phyloP scores from a whole-genome alignment of 35 echinoderm and acorn worm species.

The Apostichopus japonicus region DNA sequence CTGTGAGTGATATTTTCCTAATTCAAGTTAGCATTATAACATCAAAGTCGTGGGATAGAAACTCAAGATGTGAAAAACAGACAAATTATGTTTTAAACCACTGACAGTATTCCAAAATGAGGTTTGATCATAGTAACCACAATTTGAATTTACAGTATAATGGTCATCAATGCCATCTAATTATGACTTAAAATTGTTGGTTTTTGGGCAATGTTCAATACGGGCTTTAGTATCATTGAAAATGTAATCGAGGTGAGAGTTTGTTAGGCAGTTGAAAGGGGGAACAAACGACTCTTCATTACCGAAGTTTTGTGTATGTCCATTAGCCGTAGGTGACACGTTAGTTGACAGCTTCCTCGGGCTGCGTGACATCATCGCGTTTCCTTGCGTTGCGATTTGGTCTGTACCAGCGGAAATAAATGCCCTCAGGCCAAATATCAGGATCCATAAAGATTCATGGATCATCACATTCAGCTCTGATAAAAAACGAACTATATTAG shows the following conservation, averaged over 20 bases:
- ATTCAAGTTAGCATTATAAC: not conserved
- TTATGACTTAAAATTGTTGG: not conserved
- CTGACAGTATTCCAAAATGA: not conserved
- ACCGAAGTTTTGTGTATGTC: not conserved
- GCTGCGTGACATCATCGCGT: not conserved
- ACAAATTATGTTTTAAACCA: not conserved
- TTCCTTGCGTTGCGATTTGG: not conserved
- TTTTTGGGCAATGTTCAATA: not conserved
- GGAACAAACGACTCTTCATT: not conserved
- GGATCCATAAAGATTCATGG: not conserved
- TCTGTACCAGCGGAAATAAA: slow-evolving; percentile 20
- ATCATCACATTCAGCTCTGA: not conserved
- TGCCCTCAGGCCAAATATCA: not conserved
- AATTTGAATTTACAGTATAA: not conserved
- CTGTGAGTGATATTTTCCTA: not conserved
- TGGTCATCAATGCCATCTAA: not conserved
- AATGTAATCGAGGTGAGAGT: not conserved
- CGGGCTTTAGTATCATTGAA: not conserved
- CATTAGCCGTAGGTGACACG: too few relatives aligned
- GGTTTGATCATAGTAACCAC: not conserved
- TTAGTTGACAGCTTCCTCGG: too few relatives aligned
- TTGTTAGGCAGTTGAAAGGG: not conserved
- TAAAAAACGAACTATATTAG: not conserved
- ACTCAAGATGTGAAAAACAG: not conserved
- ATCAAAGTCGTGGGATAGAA: not conserved